Percentiles rank a stretch among this genome's conserved stretches.
phyloP scores from a whole-genome alignment of 2,888 invertebrate genomes.

The Callimorpha dominula region DNA sequence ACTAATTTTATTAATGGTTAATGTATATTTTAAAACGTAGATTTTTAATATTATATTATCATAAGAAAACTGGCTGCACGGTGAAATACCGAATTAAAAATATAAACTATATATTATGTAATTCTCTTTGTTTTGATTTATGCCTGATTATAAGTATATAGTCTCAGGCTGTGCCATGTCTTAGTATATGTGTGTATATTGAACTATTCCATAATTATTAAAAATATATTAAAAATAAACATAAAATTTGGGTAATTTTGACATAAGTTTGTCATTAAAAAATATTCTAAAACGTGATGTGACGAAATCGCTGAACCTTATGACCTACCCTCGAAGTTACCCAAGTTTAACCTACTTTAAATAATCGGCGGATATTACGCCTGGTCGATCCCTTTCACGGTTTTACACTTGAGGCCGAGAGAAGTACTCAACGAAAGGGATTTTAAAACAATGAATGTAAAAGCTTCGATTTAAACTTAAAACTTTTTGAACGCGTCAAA shows the following conservation, averaged over 20 bases:
- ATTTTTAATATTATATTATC: constrained; percentile 58
- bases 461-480: constrained; percentile 63
- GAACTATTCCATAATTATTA: constrained; percentile 58
- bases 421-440: constrained; percentile 42
- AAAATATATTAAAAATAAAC: constrained; percentile 49
- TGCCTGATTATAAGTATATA: constrained; percentile 51
- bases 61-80: constrained; percentile 71
- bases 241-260: constrained; percentile 16
- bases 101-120: constrained; percentile 26
- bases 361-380: constrained; percentile 29
- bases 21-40: constrained; percentile 63
- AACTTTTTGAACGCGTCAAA: constrained; percentile 50
- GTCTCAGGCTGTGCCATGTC: constrained; percentile 74
- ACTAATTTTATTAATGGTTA: constrained; percentile 63
- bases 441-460: constrained; percentile 62
- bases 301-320: too few relatives aligned
- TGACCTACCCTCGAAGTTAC: constrained; percentile 2
- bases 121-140: constrained; percentile 46
- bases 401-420: constrained; percentile 42
- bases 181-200: constrained; percentile 66
- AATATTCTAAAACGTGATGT: not conserved
- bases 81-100: constrained; percentile 78
- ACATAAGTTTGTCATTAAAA: not conserved
- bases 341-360: constrained; percentile 14
- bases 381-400: constrained; percentile 34